Evolutionary conservation across 2,888 invertebrate genomes (phyloP).

Genomic region (Eristalis intricaria): DNA sequence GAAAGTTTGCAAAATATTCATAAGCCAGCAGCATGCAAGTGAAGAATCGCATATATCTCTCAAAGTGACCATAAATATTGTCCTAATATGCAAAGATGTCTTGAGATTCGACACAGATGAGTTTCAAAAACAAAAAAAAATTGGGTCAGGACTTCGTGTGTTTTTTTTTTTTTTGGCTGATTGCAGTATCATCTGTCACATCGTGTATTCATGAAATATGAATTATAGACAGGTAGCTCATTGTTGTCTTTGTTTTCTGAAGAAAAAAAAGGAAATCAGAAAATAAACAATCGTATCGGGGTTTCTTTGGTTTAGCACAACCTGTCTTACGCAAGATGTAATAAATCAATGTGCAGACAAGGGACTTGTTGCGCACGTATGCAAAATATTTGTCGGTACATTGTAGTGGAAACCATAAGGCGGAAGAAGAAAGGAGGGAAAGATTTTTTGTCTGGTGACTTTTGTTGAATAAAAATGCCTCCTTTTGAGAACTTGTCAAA

Average conservation of each 20-base stretch:
- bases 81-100: constrained; percentile 47
- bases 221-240: constrained; percentile 69
- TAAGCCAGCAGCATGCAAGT: constrained; percentile 52
- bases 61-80: constrained; percentile 46
- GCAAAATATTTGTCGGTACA: constrained; percentile 18
- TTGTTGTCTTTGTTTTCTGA: constrained; percentile 32
- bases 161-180: constrained; percentile 33
- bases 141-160: constrained; percentile 51
- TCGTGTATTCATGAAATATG: constrained; percentile 53
- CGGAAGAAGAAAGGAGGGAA: not conserved
- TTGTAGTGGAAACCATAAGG: not conserved
- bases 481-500: not conserved
- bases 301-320: constrained; percentile 14
- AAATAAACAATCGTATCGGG: constrained; percentile 16
- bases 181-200: constrained; percentile 31
- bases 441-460: not conserved
- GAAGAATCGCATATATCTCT: constrained; percentile 3
- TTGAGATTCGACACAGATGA: constrained; percentile 42
- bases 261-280: constrained; percentile 3
- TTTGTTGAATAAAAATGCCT: not conserved
- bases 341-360: constrained; percentile 32
- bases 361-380: constrained; percentile 12
- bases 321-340: constrained; percentile 16
- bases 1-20: constrained; percentile 75
- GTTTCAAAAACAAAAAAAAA: constrained; percentile 46